Evolutionary conservation across 2,113 vertebrate species (phyloP).

Genomic region (Ornithorhynchus anatinus): DNA sequence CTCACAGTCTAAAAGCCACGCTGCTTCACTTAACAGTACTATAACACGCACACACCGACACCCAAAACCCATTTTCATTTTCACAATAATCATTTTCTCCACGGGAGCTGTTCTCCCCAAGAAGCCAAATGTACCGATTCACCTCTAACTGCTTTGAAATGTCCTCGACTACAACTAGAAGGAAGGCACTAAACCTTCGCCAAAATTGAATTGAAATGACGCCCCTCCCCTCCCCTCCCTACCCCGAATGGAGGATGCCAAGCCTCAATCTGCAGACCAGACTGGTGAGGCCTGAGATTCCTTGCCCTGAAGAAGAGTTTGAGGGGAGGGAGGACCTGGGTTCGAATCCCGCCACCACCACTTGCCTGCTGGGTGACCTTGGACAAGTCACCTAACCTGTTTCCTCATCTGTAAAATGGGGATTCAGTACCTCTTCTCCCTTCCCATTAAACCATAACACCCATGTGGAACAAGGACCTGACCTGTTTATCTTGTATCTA

Average conservation of each 20-base stretch:
- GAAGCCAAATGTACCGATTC: slow-evolving; percentile 65
- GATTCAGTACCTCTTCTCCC: neutral
- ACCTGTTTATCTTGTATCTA: too few relatives aligned
- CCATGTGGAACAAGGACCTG: too few relatives aligned
- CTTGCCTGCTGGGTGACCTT: neutral
- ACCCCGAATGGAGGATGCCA: too few relatives aligned
- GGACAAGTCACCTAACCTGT: neutral
- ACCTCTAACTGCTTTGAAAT: slow-evolving; percentile 62
- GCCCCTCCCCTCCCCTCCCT: too few relatives aligned
- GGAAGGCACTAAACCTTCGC: slow-evolving; percentile 55
- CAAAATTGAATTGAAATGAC: slow-evolving; percentile 64
- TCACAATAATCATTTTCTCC: slow-evolving; percentile 58
- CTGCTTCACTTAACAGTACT: too few relatives aligned
- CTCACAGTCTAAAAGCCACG: too few relatives aligned
- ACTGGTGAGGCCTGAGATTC: too few relatives aligned
- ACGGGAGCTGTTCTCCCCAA: slow-evolving; percentile 21
- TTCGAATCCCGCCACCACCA: neutral
- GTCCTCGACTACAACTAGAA: slow-evolving; percentile 49
- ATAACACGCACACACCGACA: neutral
- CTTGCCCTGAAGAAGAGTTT: neutral
- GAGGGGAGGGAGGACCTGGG: neutral
- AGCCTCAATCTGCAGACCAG: too few relatives aligned
- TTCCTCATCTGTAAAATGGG: neutral
- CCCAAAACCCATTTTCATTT: slow-evolving; percentile 34
- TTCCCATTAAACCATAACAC: too few relatives aligned